These are phyloP conservation scores for Hyles euphorbiae DNA, from an alignment of 1,140 invertebrate genomes.

Conservation along the genomic window DNA sequence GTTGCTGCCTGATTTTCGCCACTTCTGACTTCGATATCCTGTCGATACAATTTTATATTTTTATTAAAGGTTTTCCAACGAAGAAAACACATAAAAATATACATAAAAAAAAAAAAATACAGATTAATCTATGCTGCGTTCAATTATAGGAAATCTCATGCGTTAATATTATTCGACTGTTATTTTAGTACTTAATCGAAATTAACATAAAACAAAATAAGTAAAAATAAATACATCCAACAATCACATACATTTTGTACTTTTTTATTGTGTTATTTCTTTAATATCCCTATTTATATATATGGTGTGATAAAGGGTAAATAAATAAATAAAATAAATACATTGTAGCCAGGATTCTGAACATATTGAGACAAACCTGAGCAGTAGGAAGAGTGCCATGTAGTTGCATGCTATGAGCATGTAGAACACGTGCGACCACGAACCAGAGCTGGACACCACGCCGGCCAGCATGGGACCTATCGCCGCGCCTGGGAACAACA, in stretches of 20 bases:
- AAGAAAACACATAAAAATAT: neutral
- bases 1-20: slow-evolving; percentile 33
- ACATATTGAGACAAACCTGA: slow-evolving; percentile 44
- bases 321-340: neutral
- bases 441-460: slow-evolving; percentile 80
- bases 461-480: slow-evolving; percentile 93
- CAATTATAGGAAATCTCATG: no score
- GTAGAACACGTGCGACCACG: slow-evolving; percentile 92
- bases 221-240: no score
- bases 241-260: no score
- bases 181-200: neutral
- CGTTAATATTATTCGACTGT: neutral
- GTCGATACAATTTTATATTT: slow-evolving; percentile 14
- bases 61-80: no score
- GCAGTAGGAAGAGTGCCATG: slow-evolving; percentile 83
- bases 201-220: neutral
- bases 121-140: neutral
- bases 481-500: slow-evolving; percentile 83
- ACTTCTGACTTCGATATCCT: slow-evolving; percentile 51
- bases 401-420: slow-evolving; percentile 92
- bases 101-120: neutral
- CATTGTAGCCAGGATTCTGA: neutral
- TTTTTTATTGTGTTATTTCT: no score
- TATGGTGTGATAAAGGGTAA: neutral
- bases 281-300: neutral